Conservation (phyloP, 2,888 invertebrate species). For the Plebejus melissa region DNA sequence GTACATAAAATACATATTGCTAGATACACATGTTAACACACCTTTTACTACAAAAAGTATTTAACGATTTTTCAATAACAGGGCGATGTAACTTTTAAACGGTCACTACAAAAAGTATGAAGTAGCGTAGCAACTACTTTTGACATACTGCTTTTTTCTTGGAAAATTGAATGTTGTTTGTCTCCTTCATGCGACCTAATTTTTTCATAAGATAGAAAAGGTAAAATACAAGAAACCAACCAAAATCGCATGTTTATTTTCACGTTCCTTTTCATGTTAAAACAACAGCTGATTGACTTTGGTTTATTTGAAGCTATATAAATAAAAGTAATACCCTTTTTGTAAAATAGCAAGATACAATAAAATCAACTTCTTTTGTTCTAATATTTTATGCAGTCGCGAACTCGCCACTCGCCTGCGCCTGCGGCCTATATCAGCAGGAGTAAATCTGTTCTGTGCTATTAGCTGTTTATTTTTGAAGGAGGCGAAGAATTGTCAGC, state of each 20-base stretch:
- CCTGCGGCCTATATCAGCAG: too few species aligned
- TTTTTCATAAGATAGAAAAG: background rate
- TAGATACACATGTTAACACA: conserved; percentile 43
- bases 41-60: conserved; percentile 27
- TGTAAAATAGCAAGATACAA: background rate
- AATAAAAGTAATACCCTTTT: background rate
- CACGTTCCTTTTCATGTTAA: background rate
- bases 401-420: too few species aligned
- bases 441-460: too few species aligned
- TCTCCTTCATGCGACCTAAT: background rate
- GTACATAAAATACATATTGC: conserved; percentile 31
- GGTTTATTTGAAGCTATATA: background rate
- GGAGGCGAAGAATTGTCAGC: background rate
- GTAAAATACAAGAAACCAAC: background rate
- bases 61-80: background rate
- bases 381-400: too few species aligned
- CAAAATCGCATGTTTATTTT: background rate
- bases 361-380: too few species aligned
- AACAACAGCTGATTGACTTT: background rate
- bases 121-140: background rate
- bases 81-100: background rate
- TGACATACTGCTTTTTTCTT: background rate
- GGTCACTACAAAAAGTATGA: background rate
- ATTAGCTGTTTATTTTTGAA: background rate
- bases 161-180: background rate